Percentiles rank a stretch among this genome's conserved stretches.
phyloP scores from a whole-genome alignment of 2,113 vertebrate species.

The Vimba vimba region DNA sequence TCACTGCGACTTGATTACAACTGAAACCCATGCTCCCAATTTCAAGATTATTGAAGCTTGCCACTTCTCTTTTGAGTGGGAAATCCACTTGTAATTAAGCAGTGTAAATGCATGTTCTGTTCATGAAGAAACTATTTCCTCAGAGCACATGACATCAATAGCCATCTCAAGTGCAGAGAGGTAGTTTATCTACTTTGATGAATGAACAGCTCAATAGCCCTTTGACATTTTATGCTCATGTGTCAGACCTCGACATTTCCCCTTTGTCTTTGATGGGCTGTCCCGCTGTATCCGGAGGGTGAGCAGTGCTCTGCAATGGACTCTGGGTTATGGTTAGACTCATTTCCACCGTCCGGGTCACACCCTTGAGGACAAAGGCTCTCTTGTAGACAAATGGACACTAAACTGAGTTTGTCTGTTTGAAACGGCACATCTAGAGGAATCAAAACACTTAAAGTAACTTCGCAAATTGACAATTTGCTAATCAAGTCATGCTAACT shows the following conservation, averaged over 20 bases:
- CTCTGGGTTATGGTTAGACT: slow-evolving; percentile 33
- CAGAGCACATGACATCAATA: slow-evolving; percentile 32
- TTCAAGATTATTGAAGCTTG: not conserved
- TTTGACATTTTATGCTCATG: slow-evolving; percentile 32
- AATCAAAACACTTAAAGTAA: slow-evolving; percentile 32
- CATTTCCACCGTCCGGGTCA: not conserved
- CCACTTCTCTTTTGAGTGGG: slow-evolving; percentile 33
- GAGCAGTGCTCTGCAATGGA: not conserved
- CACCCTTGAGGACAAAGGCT: slow-evolving; percentile 8
- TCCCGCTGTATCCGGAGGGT: slow-evolving; percentile 15
- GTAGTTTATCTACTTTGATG: slow-evolving; percentile 53
- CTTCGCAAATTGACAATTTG: not conserved
- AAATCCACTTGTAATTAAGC: slow-evolving; percentile 45
- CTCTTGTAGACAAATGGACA: not conserved
- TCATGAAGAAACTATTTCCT: slow-evolving; percentile 38
- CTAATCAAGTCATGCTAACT: slow-evolving; percentile 12
- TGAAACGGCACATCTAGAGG: slow-evolving; percentile 10
- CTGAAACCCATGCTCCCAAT: not conserved
- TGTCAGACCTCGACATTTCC: slow-evolving; percentile 48
- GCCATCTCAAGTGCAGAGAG: slow-evolving; percentile 46
- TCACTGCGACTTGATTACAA: slow-evolving; percentile 40
- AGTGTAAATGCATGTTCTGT: slow-evolving; percentile 44
- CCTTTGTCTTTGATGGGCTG: slow-evolving; percentile 21
- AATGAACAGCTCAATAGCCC: slow-evolving; percentile 30
- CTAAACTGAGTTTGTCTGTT: not conserved